Evolutionary conservation across 1,140 invertebrate genomes (phyloP).

Genomic region (Vollenhovia emeryi): DNA sequence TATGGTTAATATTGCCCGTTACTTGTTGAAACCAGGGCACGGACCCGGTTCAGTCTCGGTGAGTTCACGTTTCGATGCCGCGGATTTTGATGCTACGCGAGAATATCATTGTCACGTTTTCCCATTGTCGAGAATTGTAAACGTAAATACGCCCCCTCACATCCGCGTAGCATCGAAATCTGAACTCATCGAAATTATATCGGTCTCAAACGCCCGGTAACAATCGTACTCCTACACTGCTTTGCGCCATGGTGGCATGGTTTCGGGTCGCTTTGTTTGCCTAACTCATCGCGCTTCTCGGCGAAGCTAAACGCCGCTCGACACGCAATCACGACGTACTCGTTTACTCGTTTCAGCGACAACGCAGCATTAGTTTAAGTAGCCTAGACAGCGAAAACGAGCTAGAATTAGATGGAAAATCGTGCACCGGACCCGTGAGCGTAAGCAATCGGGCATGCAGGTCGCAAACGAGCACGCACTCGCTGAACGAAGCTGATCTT

Average conservation of each 20-base stretch:
- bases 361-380: slow-evolving; percentile 85
- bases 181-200: slow-evolving; percentile 30
- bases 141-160: background rate
- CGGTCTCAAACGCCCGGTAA: slow-evolving; percentile 1
- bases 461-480: slow-evolving; percentile 92
- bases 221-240: slow-evolving; percentile 12
- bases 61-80: slow-evolving; percentile 28
- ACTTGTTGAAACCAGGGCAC: slow-evolving; percentile 25
- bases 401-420: slow-evolving; percentile 83
- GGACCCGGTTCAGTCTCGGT: slow-evolving; percentile 23
- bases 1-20: slow-evolving; percentile 77
- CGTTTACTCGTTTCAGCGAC: slow-evolving; percentile 78
- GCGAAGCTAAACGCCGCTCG: background rate
- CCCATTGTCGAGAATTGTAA: background rate
- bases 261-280: slow-evolving; percentile 40
- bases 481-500: slow-evolving; percentile 92
- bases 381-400: slow-evolving; percentile 87
- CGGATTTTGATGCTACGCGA: slow-evolving; percentile 21
- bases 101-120: background rate
- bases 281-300: slow-evolving; percentile 50
- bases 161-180: background rate
- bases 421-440: slow-evolving; percentile 74
- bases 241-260: slow-evolving; percentile 47
- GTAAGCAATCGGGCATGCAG: slow-evolving; percentile 83
- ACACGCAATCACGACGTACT: slow-evolving; percentile 40